A percentile compares a stretch with the other conserved stretches of the same genome.
These are phyloP conservation scores for Cebidichthys violaceus DNA, from an alignment of 2,113 vertebrate genomes.

Conservation along the genomic window DNA sequence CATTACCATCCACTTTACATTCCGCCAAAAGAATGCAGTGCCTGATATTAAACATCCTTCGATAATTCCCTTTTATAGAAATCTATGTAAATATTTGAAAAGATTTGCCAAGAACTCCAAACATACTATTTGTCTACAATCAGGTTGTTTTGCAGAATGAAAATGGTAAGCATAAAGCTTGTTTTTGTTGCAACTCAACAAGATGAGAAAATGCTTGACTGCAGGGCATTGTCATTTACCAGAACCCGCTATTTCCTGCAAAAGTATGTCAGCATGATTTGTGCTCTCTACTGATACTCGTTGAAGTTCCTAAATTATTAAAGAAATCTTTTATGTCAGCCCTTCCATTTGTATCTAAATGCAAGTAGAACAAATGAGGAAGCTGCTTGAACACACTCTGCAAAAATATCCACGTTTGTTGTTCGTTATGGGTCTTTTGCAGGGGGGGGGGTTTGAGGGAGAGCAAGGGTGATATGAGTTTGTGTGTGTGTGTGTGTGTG, in stretches of 20 bases:
- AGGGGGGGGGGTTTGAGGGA: not conserved
- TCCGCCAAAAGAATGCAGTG: not conserved
- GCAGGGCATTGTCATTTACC: constrained; percentile 44
- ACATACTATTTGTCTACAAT: constrained; percentile 6
- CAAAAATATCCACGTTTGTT: not conserved
- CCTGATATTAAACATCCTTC: not conserved
- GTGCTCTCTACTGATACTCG: constrained; percentile 28
- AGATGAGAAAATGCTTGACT: constrained; percentile 46
- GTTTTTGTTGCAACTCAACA: constrained; percentile 36
- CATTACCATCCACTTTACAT: not conserved
- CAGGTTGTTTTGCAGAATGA: constrained; percentile 14
- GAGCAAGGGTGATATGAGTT: not conserved
- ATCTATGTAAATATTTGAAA: not conserved
- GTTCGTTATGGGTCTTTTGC: constrained; percentile 27
- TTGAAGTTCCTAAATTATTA: constrained; percentile 32
- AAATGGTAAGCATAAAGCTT: constrained; percentile 15
- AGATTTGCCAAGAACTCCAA: not conserved
- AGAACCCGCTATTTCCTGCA: constrained; percentile 7
- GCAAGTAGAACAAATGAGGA: constrained; percentile 12
- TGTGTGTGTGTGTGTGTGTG: not conserved
- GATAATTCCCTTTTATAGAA: not conserved
- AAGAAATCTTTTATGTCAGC: constrained; percentile 8
- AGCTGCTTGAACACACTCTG: not conserved
- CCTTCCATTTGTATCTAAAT: not conserved
- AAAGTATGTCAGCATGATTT: constrained; percentile 47